Base-by-base conservation (phyloP, 1,140 invertebrate species). In the Phortica variegata region DNA sequence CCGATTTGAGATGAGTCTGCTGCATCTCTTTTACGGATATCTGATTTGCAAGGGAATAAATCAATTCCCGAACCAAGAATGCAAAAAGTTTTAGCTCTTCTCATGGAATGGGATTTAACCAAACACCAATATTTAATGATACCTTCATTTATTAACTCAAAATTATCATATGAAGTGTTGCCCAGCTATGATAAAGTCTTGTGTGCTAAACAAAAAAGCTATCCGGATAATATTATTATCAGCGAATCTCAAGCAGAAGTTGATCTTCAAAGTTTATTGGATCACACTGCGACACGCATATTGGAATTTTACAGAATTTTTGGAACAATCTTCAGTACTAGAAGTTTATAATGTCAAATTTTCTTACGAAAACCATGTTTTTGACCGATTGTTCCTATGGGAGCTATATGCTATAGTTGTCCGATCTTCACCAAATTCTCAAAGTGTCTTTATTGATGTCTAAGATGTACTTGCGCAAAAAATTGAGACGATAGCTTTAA, bases 1-100 rank as follows among this genome's bases (percentile, higher is more conserved):
- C 36, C 34, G 44, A 31, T 47, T 47, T 8, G 36, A 38, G 45
- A 47, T 47, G 45, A 47, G 45, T 47, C 45, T 47, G 36, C 44
- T 47, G 44, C 44, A 47, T 47, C 32, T 46, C 21, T 46, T 29
- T 44, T 44, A 32, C 23, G 42, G 31, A 20, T 34, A 3, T 19
- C 42, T 17, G 16, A 43, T 43, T 43, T 46, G n/a, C 33, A 46
- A 46, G 43, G 32, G 10, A 46, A 37, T 37, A 37, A 37, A 46
- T 12, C 34, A 13, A 36, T 45, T 45, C 36, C 31, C 43, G 32
- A 36, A 45, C 15, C n/a, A 46, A 38, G 13, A 15, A 46, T 46
- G 36, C 19, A 46, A 46, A 36, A 48, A 48, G 39, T 48, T 21
- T 42, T 48, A 34, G 17, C 26, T 12, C 16, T 48, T 48, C 40